Percentiles rank a stretch among this genome's conserved stretches.
These are phyloP conservation scores for Anseranas semipalmata DNA, from an alignment of 2,113 vertebrate genomes.

Conservation along the genomic window DNA sequence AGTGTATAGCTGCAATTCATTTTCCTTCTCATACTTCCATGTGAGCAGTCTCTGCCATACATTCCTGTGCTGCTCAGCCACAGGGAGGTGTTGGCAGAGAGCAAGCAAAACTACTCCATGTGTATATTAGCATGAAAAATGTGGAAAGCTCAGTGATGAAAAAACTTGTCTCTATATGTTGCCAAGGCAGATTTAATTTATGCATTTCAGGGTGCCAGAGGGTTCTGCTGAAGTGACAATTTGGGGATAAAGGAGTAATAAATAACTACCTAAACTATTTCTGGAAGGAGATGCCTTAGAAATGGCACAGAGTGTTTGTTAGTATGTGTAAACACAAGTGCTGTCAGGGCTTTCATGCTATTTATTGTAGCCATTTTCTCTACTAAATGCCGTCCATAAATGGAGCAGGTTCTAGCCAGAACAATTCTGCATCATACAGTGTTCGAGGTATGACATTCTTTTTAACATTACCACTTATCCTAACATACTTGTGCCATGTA, in stretches of 20 bases:
- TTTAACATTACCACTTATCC: background rate
- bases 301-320: background rate
- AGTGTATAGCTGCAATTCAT: background rate
- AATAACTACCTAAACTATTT: background rate
- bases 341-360: background rate
- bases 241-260: conserved; percentile 6
- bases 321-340: background rate
- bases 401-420: background rate
- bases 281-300: background rate
- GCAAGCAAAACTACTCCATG: background rate
- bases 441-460: background rate
- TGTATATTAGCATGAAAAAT: conserved; percentile 14
- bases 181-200: conserved; percentile 11
- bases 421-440: background rate
- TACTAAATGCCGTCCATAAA: conserved; percentile 1
- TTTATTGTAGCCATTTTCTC: conserved; percentile 24
- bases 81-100: background rate
- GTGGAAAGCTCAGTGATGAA: conserved; percentile 18
- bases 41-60: background rate
- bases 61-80: conserved; percentile 36
- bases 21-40: conserved; percentile 12
- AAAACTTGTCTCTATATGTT: background rate
- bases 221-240: conserved; percentile 7
- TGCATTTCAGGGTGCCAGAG: background rate
- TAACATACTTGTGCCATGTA: background rate